Conservation (phyloP, 2,113 vertebrate genomes). For the Pteronura brasiliensis region DNA sequence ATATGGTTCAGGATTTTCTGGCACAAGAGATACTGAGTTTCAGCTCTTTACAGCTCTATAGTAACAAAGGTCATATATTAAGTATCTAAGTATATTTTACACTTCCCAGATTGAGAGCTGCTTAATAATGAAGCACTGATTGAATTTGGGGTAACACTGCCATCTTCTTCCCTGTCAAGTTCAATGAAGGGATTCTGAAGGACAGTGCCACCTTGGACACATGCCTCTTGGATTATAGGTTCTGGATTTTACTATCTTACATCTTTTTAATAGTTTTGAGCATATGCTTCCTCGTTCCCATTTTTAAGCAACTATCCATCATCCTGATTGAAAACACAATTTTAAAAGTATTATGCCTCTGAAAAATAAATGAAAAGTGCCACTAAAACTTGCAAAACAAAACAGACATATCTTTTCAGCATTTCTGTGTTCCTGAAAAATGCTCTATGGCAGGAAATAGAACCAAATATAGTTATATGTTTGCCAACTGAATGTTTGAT, state of each 20-base stretch:
- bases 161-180: not conserved
- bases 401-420: not conserved
- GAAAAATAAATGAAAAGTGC: constrained; percentile 47
- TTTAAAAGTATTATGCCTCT: constrained; percentile 50
- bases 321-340: constrained; percentile 49
- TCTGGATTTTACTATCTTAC: not conserved
- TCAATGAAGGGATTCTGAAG: not conserved
- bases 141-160: not conserved
- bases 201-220: not conserved
- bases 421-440: not conserved
- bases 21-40: not conserved
- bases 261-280: constrained; percentile 26
- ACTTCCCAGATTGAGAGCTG: not conserved
- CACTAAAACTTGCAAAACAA: constrained; percentile 32
- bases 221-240: not conserved
- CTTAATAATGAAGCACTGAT: not conserved
- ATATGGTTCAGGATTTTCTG: not conserved
- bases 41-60: not conserved
- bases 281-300: not conserved
- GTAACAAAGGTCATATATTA: not conserved
- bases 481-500: not conserved
- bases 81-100: not conserved
- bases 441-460: not conserved
- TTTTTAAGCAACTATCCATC: constrained; percentile 51
- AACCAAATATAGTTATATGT: not conserved